Base-by-base conservation (phyloP, 2,797 vertebrate species). In the Champsocephalus esox region DNA sequence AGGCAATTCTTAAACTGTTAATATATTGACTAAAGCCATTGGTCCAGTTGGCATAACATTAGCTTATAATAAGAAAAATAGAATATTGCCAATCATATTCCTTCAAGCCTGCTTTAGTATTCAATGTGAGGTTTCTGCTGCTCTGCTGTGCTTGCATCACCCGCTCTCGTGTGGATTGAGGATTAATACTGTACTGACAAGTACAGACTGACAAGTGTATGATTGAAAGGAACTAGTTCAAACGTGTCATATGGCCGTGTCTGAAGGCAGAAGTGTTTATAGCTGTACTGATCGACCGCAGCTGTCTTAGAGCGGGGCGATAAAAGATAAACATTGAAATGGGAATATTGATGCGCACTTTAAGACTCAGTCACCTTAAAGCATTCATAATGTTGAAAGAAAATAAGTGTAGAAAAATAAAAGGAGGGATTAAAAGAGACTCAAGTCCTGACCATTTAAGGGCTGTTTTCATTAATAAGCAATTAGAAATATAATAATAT, bases 101-200 rank as follows among this genome's bases (percentile, higher is more conserved):
- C 41, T 66, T 56, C 32, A 66, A 61, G 45, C 14, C 9, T 50
- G 28, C 48, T 65, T 44, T 8, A 43, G 28, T 63, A 43, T 54
- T 68, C 19, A 57, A 44, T 38, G 48, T 19, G 12, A 14, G 44
- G 54, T 68, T 73, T 49, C 60, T 62, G 60, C 54, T 38, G 17
- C 32, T 66, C 7, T 0, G 44, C 57, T 21, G 2, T 28, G 58
- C 49, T 82, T 75, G 50, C 56, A 59, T 72, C 61, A 77, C 70
- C 51, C 62, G 49, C 56, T 66, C 34, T 38, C 8, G 32, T 19
- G 11, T 3, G 4, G 45, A 57, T 62, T 24, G 58, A 51, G 21
- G 41, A 61, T 69, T 34, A 69, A 73, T 49, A 19, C 41, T 12
- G 54, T 7, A 50, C 43, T 56, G 44, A 58, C 34, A 38, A 32